Percentiles rank a stretch among this genome's conserved stretches.
Conservation (phyloP, 2,797 vertebrate genomes). For the Florisuga fusca region DNA sequence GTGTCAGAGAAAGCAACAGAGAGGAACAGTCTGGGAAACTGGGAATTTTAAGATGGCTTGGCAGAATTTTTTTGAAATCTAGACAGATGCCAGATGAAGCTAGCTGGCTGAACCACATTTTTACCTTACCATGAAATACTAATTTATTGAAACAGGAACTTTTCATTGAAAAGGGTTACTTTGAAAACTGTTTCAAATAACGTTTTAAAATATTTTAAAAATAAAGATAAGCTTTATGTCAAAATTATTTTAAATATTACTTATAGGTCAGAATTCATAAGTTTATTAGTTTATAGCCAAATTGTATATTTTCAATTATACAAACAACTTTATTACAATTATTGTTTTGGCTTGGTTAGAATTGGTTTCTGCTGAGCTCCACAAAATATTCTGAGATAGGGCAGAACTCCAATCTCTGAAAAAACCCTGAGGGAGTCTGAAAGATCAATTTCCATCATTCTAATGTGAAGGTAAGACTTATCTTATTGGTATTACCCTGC, state of each 20-base stretch:
- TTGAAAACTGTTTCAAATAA: background rate
- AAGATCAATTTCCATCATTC: background rate
- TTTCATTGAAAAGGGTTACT: background rate
- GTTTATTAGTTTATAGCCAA: background rate
- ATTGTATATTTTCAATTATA: background rate
- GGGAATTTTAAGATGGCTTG: background rate
- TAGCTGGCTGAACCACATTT: background rate
- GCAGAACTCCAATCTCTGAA: background rate
- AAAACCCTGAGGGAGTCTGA: background rate
- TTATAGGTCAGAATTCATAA: background rate
- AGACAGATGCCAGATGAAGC: background rate
- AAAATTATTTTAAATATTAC: background rate
- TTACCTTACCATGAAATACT: background rate
- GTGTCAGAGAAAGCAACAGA: background rate
- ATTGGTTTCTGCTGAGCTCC: background rate
- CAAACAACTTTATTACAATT: background rate
- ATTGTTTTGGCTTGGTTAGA: background rate
- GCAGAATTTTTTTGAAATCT: background rate
- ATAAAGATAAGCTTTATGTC: background rate
- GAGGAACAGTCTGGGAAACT: background rate
- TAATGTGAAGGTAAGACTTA: background rate
- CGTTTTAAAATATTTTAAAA: background rate
- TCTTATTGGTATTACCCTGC: background rate
- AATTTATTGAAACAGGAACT: background rate
- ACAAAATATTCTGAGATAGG: background rate